A percentile compares a stretch with the other conserved stretches of the same genome.
Conservation (phyloP, 2,113 vertebrate species). For the Brienomyrus brachyistius region DNA sequence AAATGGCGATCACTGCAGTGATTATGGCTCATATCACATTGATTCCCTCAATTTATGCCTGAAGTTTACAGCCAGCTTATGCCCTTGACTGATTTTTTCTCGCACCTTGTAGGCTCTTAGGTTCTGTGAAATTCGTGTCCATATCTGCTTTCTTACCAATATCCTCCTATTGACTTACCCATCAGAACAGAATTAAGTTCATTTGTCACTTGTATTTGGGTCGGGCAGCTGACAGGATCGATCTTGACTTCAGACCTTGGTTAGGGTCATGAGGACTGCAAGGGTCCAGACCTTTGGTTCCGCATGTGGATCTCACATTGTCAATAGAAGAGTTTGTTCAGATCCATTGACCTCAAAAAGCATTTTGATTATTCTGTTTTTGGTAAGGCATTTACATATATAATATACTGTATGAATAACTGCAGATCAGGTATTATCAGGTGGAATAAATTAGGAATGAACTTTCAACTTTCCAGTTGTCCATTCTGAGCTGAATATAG, state of each 20-base stretch:
- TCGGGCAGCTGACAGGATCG: not conserved
- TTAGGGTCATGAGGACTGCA: not conserved
- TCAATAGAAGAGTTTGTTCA: not conserved
- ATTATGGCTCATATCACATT: not conserved
- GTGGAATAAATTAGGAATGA: not conserved
- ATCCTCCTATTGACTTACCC: not conserved
- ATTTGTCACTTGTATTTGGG: not conserved
- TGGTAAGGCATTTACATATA: not conserved
- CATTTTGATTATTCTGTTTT: not conserved
- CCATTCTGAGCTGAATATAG: not conserved
- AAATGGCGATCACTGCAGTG: not conserved
- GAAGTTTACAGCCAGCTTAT: not conserved
- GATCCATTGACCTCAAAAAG: not conserved
- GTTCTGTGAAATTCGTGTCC: not conserved
- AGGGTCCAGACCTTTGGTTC: not conserved
- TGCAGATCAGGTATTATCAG: not conserved
- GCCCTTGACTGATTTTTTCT: not conserved
- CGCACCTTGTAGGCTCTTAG: not conserved
- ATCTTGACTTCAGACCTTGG: not conserved
- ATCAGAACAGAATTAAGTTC: not conserved
- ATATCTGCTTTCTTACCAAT: not conserved
- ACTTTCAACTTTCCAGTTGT: not conserved
- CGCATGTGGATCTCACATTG: not conserved
- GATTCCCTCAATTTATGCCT: not conserved
- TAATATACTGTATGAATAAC: not conserved